Percentiles rank a stretch among this genome's conserved stretches.
phyloP scores from a whole-genome alignment of 2,113 vertebrate species.

The Myotis yumanensis region DNA sequence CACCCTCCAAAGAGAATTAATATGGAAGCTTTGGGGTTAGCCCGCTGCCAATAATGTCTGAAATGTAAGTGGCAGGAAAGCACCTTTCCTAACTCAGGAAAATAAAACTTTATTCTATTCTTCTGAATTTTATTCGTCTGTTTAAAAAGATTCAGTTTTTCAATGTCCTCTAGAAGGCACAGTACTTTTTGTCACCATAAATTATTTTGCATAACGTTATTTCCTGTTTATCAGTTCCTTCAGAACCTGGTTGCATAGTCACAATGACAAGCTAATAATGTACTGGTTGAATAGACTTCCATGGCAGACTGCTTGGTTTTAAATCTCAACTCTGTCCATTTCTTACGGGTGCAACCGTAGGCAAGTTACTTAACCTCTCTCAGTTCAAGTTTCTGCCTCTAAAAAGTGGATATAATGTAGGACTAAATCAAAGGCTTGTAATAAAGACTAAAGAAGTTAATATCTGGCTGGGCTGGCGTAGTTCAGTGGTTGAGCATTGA shows the following conservation, averaged over 20 bases:
- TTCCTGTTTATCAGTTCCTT: slow-evolving; percentile 25
- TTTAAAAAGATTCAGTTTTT: slow-evolving; percentile 30
- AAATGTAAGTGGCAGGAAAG: neutral
- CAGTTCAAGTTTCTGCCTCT: neutral
- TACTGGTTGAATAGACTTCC: neutral
- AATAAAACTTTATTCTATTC: neutral
- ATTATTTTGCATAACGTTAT: slow-evolving; percentile 32
- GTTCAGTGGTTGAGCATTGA: too few species aligned
- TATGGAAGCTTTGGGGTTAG: neutral
- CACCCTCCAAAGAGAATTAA: neutral
- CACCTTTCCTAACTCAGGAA: neutral
- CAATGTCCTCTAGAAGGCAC: neutral
- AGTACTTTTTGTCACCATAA: neutral
- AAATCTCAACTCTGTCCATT: neutral
- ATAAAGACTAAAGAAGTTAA: neutral
- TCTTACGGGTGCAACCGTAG: neutral
- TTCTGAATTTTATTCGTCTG: neutral
- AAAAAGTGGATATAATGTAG: neutral
- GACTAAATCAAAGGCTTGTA: neutral
- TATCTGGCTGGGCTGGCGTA: neutral
- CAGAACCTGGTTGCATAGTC: neutral
- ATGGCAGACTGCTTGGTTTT: neutral
- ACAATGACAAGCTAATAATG: slow-evolving; percentile 8
- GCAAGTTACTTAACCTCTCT: neutral
- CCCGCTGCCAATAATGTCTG: neutral